Conservation (phyloP, 2,888 invertebrate genomes). For the Dioctria rufipes region DNA sequence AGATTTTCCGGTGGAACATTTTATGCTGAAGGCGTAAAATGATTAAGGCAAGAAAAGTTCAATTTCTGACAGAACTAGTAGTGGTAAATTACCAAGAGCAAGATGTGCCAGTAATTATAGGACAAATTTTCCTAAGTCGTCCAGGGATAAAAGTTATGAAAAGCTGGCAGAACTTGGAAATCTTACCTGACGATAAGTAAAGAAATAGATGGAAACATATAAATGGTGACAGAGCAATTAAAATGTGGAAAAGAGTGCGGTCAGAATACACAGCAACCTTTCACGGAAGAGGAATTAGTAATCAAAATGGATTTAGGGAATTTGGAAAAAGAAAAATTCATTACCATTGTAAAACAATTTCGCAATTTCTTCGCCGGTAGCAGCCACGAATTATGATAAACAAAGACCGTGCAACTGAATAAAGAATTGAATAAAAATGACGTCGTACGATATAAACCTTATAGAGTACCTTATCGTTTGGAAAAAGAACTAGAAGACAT, state of each 20-base stretch:
- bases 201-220: neutral
- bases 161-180: neutral
- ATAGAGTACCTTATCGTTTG: neutral
- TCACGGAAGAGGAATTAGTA: neutral
- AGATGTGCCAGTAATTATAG: neutral
- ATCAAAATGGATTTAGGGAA: neutral
- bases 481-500: neutral
- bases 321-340: neutral
- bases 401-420: neutral
- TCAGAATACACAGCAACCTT: neutral
- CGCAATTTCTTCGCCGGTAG: neutral
- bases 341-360: neutral
- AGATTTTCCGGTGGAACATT: neutral
- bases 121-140: neutral
- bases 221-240: neutral
- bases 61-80: neutral
- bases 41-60: neutral
- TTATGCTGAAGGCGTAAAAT: neutral
- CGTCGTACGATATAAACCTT: neutral
- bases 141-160: neutral
- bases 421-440: slow-evolving; percentile 4
- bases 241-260: neutral
- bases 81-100: neutral
- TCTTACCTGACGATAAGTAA: neutral
- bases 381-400: neutral